phyloP scores from a whole-genome alignment of 2,888 invertebrate genomes.

The Globia sparganii region DNA sequence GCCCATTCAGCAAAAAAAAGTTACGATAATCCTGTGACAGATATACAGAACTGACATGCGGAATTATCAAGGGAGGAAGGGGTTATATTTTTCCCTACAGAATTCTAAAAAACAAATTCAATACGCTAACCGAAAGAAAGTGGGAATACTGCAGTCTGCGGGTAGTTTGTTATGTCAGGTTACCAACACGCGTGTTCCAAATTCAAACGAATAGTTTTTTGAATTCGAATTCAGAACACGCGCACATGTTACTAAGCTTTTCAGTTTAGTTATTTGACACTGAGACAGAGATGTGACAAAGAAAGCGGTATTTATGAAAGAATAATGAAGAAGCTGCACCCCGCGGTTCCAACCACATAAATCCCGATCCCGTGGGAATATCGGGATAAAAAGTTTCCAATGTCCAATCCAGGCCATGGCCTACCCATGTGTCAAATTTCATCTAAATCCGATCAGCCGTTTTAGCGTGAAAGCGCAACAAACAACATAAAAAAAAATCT shows the following conservation, averaged over 20 bases:
- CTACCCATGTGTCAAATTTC: no score
- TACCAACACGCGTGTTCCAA: slow-evolving; percentile 34
- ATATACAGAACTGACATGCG: not conserved
- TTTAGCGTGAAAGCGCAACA: no score
- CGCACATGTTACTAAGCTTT: slow-evolving; percentile 10
- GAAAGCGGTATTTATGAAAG: not conserved
- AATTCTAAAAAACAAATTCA: slow-evolving; percentile 22
- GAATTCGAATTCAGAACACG: slow-evolving; percentile 33
- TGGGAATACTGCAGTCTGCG: slow-evolving; percentile 3
- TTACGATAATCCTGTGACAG: not conserved
- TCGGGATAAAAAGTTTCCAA: no score
- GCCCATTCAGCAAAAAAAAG: not conserved
- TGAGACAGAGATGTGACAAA: not conserved
- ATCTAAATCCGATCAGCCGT: no score
- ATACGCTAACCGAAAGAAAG: slow-evolving; percentile 15
- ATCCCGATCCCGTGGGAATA: no score
- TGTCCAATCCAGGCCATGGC: no score
- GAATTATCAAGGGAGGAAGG: not conserved
- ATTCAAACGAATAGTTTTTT: slow-evolving; percentile 39
- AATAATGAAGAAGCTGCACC: no score
- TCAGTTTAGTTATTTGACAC: not conserved
- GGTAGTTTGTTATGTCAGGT: slow-evolving; percentile 25
- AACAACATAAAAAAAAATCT: no score
- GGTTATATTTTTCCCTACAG: not conserved
- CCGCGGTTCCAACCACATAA: no score